phyloP scores from a whole-genome alignment of 1,140 invertebrate species.

The Eriocheir sinensis region DNA sequence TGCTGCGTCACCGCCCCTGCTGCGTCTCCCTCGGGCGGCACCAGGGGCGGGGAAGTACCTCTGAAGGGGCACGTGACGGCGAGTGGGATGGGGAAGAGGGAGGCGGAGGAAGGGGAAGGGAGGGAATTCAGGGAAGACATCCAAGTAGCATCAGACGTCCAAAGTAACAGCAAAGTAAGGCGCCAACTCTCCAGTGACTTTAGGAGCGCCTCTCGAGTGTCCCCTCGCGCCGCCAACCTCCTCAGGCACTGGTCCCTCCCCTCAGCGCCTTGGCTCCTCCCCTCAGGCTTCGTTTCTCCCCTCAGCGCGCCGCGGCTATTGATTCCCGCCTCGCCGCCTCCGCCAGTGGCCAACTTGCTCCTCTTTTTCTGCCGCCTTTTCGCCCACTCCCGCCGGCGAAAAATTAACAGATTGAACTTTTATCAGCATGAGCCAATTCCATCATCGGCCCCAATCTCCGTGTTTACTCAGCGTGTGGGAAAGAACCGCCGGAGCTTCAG shows the following conservation, averaged over 20 bases:
- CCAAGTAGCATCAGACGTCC: background rate
- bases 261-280: constrained; percentile 39
- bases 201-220: no score
- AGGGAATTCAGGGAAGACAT: background rate
- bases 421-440: background rate
- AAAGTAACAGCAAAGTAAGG: background rate
- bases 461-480: background rate
- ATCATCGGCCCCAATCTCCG: background rate
- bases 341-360: background rate
- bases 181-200: background rate
- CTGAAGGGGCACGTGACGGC: background rate
- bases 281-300: constrained; percentile 49
- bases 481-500: background rate
- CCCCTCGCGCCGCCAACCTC: background rate
- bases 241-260: background rate
- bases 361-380: constrained; percentile 20
- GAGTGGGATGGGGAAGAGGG: background rate
- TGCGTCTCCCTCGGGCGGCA: background rate
- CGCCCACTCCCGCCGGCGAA: background rate
- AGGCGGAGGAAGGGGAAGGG: background rate
- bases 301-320: constrained; percentile 38
- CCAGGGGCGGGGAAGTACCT: background rate
- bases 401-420: background rate
- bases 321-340: constrained; percentile 34
- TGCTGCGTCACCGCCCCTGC: background rate